Evolutionary conservation across 2,888 invertebrate genomes (phyloP).

Genomic region (Rosalia funebris): DNA sequence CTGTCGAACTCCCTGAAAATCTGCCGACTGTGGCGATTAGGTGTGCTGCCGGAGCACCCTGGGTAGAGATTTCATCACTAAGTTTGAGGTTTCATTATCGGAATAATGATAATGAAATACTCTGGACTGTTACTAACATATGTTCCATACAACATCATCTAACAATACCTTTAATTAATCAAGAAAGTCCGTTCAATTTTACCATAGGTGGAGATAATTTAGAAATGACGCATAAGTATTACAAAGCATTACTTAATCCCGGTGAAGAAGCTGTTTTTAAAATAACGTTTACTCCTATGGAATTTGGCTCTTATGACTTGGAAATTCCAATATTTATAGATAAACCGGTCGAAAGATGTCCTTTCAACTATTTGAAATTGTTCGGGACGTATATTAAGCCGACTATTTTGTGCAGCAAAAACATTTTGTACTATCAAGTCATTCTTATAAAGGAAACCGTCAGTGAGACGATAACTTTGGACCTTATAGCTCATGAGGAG

Average conservation of each 20-base stretch:
- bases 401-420: slow-evolving; percentile 48
- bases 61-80: slow-evolving; percentile 38
- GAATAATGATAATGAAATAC: slow-evolving; percentile 15
- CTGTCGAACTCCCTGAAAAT: background rate
- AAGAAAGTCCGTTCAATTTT: slow-evolving; percentile 14
- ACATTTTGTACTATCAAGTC: slow-evolving; percentile 56
- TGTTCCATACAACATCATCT: slow-evolving; percentile 13
- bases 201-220: background rate
- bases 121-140: slow-evolving; percentile 35
- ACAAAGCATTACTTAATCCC: slow-evolving; percentile 38
- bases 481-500: slow-evolving; percentile 29
- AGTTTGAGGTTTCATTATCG: slow-evolving; percentile 28
- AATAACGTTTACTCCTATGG: slow-evolving; percentile 50
- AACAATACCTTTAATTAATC: slow-evolving; percentile 1
- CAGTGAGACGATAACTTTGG: slow-evolving; percentile 20
- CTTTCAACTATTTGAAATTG: slow-evolving; percentile 59
- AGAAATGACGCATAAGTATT: background rate
- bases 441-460: slow-evolving; percentile 43
- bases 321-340: slow-evolving; percentile 58
- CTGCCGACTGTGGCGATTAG: slow-evolving; percentile 43
- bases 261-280: slow-evolving; percentile 47
- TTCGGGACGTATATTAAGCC: slow-evolving; percentile 50
- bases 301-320: slow-evolving; percentile 45
- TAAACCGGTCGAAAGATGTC: slow-evolving; percentile 48
- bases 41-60: slow-evolving; percentile 43